Conservation (phyloP, 1,140 invertebrate species). For the Drosophila pachea region DNA sequence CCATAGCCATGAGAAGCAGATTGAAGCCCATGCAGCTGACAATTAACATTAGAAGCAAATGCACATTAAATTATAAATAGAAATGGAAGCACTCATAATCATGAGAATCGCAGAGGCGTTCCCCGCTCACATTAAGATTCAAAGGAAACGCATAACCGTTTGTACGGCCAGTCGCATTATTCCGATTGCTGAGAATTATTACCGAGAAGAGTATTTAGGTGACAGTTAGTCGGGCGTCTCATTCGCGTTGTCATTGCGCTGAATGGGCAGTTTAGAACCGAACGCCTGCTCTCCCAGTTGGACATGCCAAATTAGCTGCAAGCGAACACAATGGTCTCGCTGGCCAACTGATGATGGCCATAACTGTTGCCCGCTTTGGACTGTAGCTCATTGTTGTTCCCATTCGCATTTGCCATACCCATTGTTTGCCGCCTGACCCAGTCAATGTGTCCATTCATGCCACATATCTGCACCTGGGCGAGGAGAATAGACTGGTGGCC, state of each 20-base stretch:
- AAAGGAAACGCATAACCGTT: neutral
- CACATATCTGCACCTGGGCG: constrained; percentile 6
- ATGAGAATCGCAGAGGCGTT: constrained; percentile 2
- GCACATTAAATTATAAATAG: neutral
- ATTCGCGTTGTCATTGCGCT: constrained; percentile 16
- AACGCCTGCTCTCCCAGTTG: constrained; percentile 13
- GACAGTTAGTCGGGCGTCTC: constrained; percentile 9
- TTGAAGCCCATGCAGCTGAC: neutral
- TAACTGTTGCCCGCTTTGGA: constrained; percentile 41
- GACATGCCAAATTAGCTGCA: constrained; percentile 30
- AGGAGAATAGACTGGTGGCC: too few relatives aligned
- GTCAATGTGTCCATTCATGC: constrained; percentile 46
- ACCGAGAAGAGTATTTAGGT: neutral
- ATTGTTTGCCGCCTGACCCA: constrained; percentile 41
- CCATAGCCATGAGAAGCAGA: neutral
- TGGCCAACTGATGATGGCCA: constrained; percentile 27
- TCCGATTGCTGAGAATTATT: neutral
- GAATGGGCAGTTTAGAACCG: constrained; percentile 11
- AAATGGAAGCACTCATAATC: neutral
- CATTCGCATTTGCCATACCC: constrained; percentile 42
- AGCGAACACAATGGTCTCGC: constrained; percentile 8
- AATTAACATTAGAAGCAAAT: neutral
- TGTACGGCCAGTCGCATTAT: neutral
- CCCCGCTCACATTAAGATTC: neutral
- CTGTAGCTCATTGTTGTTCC: constrained; percentile 34